phyloP scores from a whole-genome alignment of 2,797 vertebrate species.

The Rhinichthys osculus region DNA sequence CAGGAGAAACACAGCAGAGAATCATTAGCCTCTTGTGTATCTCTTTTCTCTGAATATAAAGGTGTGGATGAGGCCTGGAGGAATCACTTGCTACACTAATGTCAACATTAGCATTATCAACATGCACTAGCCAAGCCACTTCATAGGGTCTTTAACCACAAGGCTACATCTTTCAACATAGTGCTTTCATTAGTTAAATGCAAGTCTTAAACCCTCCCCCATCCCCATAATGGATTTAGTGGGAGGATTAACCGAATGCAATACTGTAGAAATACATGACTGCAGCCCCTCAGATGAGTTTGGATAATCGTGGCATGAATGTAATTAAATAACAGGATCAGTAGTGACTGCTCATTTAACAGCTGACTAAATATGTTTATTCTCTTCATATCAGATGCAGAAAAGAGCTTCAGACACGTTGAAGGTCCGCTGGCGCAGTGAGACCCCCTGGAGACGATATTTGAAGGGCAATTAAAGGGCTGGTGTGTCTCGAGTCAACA shows the following conservation, averaged over 20 bases:
- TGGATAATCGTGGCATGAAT: not conserved
- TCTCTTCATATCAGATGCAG: not conserved
- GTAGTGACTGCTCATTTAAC: slow-evolving; percentile 23
- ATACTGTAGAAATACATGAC: slow-evolving; percentile 8
- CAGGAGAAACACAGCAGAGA: slow-evolving; percentile 1
- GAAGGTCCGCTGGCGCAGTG: not conserved
- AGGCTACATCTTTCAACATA: not conserved
- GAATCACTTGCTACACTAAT: not conserved
- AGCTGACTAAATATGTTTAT: slow-evolving; percentile 26
- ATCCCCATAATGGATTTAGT: slow-evolving; percentile 8
- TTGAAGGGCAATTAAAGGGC: not conserved
- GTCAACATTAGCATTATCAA: not conserved
- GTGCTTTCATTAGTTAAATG: slow-evolving; percentile 13
- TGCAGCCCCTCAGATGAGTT: not conserved
- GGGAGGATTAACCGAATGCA: not conserved
- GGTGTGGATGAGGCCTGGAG: not conserved
- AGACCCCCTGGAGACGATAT: not conserved
- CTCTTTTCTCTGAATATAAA: slow-evolving; percentile 17
- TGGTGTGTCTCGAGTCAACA: not conserved
- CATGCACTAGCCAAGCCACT: not conserved
- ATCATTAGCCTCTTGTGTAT: not conserved
- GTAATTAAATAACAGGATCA: slow-evolving; percentile 27
- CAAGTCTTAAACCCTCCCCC: slow-evolving; percentile 8
- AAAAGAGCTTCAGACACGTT: not conserved
- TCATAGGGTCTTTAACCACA: not conserved